Conservation (phyloP, 2,797 vertebrate species). For the Accipiter badius region DNA sequence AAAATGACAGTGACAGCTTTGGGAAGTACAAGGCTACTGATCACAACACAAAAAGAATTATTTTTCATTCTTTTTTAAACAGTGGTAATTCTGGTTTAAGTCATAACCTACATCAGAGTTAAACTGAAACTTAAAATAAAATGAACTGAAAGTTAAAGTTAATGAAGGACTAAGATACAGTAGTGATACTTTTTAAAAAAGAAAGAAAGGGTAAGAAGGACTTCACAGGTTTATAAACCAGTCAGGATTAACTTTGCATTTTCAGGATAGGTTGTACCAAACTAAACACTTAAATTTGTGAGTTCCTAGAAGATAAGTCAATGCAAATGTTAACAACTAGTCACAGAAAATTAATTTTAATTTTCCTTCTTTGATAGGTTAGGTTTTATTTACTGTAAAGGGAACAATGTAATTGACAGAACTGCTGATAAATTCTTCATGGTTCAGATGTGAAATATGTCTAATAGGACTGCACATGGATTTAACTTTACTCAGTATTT, state of each 20-base stretch:
- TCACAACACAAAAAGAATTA: not conserved
- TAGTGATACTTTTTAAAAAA: not conserved
- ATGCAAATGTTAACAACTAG: not conserved
- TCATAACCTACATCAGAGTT: not conserved
- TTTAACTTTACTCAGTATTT: not conserved
- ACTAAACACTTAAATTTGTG: not conserved
- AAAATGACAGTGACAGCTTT: not conserved
- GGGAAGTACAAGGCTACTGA: not conserved
- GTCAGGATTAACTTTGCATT: not conserved
- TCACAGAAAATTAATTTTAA: not conserved
- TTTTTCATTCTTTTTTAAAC: not conserved
- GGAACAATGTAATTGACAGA: not conserved
- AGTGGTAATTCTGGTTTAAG: not conserved
- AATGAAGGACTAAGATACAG: not conserved
- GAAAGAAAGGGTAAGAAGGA: not conserved
- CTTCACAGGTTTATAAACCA: not conserved
- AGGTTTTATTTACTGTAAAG: not conserved
- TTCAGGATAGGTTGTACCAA: not conserved
- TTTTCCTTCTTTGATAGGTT: not conserved
- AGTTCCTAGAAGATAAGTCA: not conserved
- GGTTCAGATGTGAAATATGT: not conserved
- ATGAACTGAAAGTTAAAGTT: not conserved
- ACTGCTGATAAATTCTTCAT: not conserved
- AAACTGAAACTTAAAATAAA: not conserved
- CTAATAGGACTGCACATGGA: not conserved